Evolutionary conservation across 2,888 invertebrate genomes (phyloP).

Genomic region (Podabrus alpinus): DNA sequence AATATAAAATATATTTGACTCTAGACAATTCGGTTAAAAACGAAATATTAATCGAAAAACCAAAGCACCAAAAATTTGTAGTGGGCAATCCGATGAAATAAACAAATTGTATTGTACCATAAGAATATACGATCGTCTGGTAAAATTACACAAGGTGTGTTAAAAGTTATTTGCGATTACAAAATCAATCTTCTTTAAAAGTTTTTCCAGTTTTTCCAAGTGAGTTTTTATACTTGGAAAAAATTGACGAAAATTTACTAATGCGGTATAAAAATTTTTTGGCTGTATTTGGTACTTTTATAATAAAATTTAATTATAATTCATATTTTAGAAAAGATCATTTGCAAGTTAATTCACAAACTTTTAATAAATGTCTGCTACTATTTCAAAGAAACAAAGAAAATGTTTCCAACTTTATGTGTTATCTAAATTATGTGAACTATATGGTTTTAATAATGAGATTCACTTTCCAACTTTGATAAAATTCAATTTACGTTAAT

Average conservation of each 20-base stretch:
- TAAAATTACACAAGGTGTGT: background rate
- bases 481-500: background rate
- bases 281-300: background rate
- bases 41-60: background rate
- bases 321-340: background rate
- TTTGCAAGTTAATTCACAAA: background rate
- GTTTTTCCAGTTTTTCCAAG: background rate
- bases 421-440: background rate
- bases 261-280: background rate
- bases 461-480: background rate
- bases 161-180: background rate
- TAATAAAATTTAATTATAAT: background rate
- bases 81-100: too few relatives aligned
- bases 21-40: background rate
- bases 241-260: background rate
- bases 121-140: too few relatives aligned
- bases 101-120: too few relatives aligned
- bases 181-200: background rate
- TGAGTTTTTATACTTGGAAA: background rate
- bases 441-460: background rate
- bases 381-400: background rate
- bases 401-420: background rate
- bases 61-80: background rate
- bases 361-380: background rate
- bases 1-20: background rate